Conservation (phyloP, 2,888 invertebrate genomes). For the Melanostoma scalare region DNA sequence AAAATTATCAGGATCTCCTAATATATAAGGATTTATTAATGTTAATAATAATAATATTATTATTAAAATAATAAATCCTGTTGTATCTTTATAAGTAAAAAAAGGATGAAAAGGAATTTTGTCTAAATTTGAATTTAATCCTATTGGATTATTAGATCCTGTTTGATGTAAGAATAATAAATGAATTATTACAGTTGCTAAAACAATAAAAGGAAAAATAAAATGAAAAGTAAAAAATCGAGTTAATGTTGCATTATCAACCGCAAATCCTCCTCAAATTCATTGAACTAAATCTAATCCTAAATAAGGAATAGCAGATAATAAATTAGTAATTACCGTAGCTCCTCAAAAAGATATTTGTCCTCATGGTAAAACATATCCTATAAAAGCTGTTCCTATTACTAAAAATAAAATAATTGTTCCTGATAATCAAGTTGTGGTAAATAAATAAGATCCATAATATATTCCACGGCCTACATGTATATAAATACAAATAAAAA, state of each 20-base stretch:
- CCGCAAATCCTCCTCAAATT: slow-evolving; percentile 90
- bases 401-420: slow-evolving; percentile 86
- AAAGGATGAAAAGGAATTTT: slow-evolving; percentile 88
- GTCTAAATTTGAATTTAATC: slow-evolving; percentile 85
- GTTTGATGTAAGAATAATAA: slow-evolving; percentile 86
- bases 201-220: slow-evolving; percentile 87
- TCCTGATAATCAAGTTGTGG: slow-evolving; percentile 86
- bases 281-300: slow-evolving; percentile 86
- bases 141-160: slow-evolving; percentile 87
- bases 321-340: slow-evolving; percentile 90
- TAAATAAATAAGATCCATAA: slow-evolving; percentile 83
- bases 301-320: slow-evolving; percentile 88
- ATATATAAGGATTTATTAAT: slow-evolving; percentile 84
- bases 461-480: slow-evolving; percentile 87
- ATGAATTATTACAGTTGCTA: slow-evolving; percentile 85
- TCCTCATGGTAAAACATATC: slow-evolving; percentile 90
- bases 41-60: slow-evolving; percentile 83
- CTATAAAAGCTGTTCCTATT: slow-evolving; percentile 90
- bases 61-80: slow-evolving; percentile 85
- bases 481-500: slow-evolving; percentile 87
- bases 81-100: slow-evolving; percentile 86
- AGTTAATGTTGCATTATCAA: slow-evolving; percentile 89
- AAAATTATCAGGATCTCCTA: slow-evolving; percentile 90
- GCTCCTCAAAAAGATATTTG: slow-evolving; percentile 93
- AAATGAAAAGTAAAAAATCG: slow-evolving; percentile 90